phyloP scores from a whole-genome alignment of 1,140 invertebrate species.

The Scylla paramamosain region DNA sequence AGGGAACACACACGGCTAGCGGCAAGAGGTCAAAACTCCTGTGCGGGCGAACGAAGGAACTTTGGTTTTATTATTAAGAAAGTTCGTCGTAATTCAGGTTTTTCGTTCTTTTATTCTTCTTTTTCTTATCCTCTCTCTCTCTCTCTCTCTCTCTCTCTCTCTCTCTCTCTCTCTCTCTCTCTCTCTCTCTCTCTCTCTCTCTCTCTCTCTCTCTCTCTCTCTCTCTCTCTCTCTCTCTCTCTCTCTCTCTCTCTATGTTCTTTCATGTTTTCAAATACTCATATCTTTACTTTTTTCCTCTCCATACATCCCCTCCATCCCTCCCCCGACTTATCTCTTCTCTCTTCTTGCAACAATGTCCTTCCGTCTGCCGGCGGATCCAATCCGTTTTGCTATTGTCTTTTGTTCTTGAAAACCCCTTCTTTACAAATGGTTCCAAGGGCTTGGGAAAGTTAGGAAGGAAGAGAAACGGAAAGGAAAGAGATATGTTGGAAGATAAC shows the following conservation, averaged over 20 bases:
- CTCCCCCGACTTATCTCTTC: neutral
- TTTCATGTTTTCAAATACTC: no score
- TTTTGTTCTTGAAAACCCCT: neutral
- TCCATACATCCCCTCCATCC: neutral
- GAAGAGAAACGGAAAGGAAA: neutral
- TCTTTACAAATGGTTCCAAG: neutral
- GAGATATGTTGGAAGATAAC: neutral
- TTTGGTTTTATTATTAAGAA: constrained; percentile 25
- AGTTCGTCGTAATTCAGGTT: neutral
- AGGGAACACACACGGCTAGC: no score
- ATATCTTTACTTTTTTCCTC: neutral
- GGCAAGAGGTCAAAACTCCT: neutral
- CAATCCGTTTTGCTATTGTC: neutral
- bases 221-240: no score
- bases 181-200: neutral
- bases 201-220: neutral
- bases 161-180: no score
- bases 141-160: no score
- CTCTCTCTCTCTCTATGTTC: neutral
- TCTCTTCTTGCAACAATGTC: neutral
- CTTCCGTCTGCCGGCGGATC: neutral
- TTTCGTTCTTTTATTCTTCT: no score
- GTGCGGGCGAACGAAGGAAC: neutral
- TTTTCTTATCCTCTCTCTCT: no score
- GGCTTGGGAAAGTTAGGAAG: neutral